Percentiles rank a stretch among this genome's conserved stretches.
phyloP scores from a whole-genome alignment of 2,797 vertebrate species.

The Cuculus canorus region DNA sequence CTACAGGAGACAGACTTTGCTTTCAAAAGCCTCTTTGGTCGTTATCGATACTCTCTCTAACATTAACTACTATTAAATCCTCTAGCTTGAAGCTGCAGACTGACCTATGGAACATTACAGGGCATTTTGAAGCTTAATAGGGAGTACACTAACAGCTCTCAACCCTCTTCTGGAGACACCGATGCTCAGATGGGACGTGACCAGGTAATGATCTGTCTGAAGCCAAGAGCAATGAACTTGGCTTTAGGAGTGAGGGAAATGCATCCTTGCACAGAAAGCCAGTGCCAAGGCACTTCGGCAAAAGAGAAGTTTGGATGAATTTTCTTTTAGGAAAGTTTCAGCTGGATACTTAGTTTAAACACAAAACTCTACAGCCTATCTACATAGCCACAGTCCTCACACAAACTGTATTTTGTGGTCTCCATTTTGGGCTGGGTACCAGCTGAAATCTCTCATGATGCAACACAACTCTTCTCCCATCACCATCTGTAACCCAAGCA shows the following conservation, averaged over 20 bases:
- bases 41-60: background rate
- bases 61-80: background rate
- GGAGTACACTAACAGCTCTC: background rate
- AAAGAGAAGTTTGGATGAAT: background rate
- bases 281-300: background rate
- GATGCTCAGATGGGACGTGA: accelerated
- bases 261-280: background rate
- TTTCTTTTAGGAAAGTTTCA: background rate
- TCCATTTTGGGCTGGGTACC: background rate
- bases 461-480: background rate
- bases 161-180: background rate
- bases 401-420: background rate
- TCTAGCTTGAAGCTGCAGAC: background rate
- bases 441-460: background rate
- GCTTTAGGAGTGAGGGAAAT: background rate
- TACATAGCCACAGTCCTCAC: accelerated
- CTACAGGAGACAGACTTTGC: background rate
- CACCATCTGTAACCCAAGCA: background rate
- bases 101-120: background rate
- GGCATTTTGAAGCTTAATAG: background rate
- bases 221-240: background rate
- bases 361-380: background rate
- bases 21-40: background rate
- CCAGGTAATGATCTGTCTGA: background rate
- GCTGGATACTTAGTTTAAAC: background rate